These are phyloP conservation scores for Cantharis rufa DNA, from an alignment of 2,888 invertebrate species.

Conservation along the genomic window DNA sequence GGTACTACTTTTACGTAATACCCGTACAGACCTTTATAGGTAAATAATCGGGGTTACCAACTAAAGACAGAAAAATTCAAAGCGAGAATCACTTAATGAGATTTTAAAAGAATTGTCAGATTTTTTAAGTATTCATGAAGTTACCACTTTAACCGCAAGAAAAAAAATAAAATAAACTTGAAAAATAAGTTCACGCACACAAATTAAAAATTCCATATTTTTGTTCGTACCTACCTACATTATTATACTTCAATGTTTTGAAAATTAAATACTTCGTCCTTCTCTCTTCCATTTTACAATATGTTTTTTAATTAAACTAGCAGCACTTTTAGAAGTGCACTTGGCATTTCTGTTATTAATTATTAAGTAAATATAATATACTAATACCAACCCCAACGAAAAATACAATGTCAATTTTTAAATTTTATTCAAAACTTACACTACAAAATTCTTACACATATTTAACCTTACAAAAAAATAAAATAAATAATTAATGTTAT, in stretches of 20 bases:
- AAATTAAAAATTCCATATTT: neutral
- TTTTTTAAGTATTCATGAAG: neutral
- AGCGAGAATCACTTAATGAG: neutral
- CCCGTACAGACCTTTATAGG: neutral
- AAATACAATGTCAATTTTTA: neutral
- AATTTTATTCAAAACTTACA: neutral
- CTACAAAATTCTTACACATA: neutral
- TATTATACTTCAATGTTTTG: neutral
- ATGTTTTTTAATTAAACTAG: neutral
- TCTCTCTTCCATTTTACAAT: neutral
- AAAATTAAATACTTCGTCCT: neutral
- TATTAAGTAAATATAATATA: neutral
- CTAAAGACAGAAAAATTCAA: neutral
- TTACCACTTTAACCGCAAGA: no score
- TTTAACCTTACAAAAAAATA: neutral
- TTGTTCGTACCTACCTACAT: neutral
- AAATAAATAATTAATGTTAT: neutral
- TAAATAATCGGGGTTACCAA: neutral
- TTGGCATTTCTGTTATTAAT: neutral
- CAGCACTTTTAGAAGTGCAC: neutral
- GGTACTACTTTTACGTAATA: neutral
- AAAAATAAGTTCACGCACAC: neutral
- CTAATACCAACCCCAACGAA: neutral
- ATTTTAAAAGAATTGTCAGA: neutral
- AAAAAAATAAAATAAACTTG: neutral